Conservation (phyloP, 2,113 vertebrate genomes). For the Dicaeum eximium region DNA sequence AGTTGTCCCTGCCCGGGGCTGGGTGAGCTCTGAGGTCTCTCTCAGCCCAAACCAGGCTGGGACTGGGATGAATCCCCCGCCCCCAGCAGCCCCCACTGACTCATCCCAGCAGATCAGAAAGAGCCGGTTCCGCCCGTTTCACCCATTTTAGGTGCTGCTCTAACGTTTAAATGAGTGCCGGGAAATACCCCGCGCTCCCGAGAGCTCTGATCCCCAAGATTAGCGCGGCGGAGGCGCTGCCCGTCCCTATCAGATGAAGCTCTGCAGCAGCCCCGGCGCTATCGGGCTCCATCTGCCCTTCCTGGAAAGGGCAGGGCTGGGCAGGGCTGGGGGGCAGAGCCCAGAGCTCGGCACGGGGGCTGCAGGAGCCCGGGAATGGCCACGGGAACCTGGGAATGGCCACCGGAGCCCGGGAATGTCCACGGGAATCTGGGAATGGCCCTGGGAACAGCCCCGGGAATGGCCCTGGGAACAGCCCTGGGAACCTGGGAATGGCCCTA, state of each 20-base stretch:
- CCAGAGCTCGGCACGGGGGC: rapidly evolving
- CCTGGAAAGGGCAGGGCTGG: background rate
- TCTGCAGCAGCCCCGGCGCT: background rate
- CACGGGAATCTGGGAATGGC: too few species aligned
- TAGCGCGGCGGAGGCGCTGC: background rate
- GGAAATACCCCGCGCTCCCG: background rate
- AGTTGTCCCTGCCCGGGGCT: rapidly evolving
- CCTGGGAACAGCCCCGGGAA: too few species aligned
- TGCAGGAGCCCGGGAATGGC: rapidly evolving
- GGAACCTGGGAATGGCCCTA: too few species aligned
- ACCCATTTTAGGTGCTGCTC: background rate
- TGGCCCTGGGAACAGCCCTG: too few species aligned
- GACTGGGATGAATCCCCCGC: background rate
- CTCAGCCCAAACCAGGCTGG: background rate
- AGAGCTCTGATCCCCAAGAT: conserved; percentile 31
- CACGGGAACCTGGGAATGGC: background rate
- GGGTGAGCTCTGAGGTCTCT: background rate
- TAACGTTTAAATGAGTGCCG: background rate
- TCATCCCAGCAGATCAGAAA: background rate
- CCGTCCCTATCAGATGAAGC: conserved; percentile 22
- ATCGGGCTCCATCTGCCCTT: background rate
- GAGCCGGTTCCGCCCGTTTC: background rate
- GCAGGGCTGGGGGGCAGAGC: background rate
- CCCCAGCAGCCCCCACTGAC: background rate
- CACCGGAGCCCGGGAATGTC: too few species aligned